Evolutionary conservation across 2,797 vertebrate genomes (phyloP), one percentile per base, ranked within the genome.

Genomic region (Glyptemys insculpta): DNA sequence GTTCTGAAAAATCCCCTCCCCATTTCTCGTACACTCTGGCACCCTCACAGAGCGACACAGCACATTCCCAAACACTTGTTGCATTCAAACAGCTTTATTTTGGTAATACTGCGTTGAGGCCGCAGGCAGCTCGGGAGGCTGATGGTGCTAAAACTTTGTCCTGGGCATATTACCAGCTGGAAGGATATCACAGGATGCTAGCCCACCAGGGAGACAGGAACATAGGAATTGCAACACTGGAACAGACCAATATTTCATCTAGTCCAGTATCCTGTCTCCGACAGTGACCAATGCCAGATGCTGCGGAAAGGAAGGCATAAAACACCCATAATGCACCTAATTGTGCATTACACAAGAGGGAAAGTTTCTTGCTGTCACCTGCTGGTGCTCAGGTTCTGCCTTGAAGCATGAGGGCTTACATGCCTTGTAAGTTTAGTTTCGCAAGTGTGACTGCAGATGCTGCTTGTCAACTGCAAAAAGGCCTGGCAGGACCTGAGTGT

Each of bases 121-220:
- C 94, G 85, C 44, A 68, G 92, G 89, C 85, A 89, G 81, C 85
- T 96, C 23, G 0, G 96, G 92, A 56, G 82, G 83, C 0, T 4
- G 85, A 94, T 76, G 90, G 94, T 94, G 96, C 90, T 96, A 97
- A 97, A 97, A 86, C 83, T 89, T 83, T 85, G 79, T 95, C 83
- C 95, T 92, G 93, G 96, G 96, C 97, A 91, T 0, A 2, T 68
- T 95, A 93, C 94, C 96, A 97, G 92, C 96, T 97, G 96, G 93
- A 96, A 95, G 76, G 85, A 89, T 79, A 96, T 93, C 94, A 93
- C 59, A 97, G 91, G 56, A 27, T 1, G 0, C 25, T 15, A 90
- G 92, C 90, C 93, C 95, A 96, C 92, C 87, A 72, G 86, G 85
- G 95, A 95, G 87, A 89, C 83, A 85, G 91, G 74, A 89, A 12